These are phyloP conservation scores for Wiebesia pumilae DNA, from an alignment of 1,140 invertebrate genomes.

Conservation along the genomic window DNA sequence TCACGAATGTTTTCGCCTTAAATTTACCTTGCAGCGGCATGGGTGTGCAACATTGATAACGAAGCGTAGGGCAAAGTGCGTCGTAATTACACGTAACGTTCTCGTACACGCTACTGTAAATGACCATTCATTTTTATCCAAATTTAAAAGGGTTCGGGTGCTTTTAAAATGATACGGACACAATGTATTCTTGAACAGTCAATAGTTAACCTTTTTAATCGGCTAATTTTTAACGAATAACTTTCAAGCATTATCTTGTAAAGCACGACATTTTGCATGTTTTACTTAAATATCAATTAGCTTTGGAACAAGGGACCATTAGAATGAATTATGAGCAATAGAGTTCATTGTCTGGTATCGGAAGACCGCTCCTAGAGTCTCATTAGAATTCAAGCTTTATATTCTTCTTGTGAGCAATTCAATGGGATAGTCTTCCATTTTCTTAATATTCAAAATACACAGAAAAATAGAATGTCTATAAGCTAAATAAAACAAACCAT, in stretches of 20 bases:
- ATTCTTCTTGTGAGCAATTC: not conserved
- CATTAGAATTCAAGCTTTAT: slow-evolving; percentile 7
- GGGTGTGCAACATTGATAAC: not conserved
- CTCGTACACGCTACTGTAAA: too few relatives aligned
- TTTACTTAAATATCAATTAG: slow-evolving; percentile 31
- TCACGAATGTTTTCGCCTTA: not conserved
- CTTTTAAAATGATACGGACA: not conserved
- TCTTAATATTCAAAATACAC: not conserved
- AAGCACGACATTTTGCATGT: slow-evolving; percentile 14
- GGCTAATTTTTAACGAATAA: not conserved
- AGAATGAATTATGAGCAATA: slow-evolving; percentile 20
- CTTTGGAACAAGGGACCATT: slow-evolving; percentile 11
- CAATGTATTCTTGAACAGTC: not conserved
- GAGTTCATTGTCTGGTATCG: slow-evolving; percentile 13
- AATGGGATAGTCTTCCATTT: not conserved
- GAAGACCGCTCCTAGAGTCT: slow-evolving; percentile 23
- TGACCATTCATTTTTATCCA: too few relatives aligned
- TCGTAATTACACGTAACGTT: too few relatives aligned
- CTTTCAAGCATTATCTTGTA: not conserved
- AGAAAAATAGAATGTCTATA: not conserved
- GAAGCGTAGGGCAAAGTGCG: not conserved
- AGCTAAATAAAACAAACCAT: not conserved
- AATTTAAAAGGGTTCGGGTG: too few relatives aligned
- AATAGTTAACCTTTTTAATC: not conserved
- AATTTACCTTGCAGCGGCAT: too few relatives aligned